These are phyloP conservation scores for Sarcophaga subvicina DNA, from an alignment of 2,888 invertebrate genomes.

Conservation along the genomic window DNA sequence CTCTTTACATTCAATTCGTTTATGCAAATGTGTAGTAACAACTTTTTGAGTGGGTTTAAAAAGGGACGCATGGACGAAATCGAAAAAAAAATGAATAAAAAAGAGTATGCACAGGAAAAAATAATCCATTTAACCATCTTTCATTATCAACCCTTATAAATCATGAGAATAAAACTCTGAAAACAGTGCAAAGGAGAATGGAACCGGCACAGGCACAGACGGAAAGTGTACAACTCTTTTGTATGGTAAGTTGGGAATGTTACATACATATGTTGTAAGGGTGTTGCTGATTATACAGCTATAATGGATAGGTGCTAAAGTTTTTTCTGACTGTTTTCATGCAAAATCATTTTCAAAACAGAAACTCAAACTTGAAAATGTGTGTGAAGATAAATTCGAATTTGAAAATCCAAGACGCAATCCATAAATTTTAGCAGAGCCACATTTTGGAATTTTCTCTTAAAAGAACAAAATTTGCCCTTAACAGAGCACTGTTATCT, in stretches of 20 bases:
- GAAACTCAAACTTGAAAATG: no score
- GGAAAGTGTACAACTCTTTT: slow-evolving; percentile 1
- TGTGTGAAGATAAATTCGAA: no score
- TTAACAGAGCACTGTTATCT: no score
- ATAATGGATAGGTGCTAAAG: slow-evolving; percentile 5
- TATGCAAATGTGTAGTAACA: slow-evolving; percentile 67
- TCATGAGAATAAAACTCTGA: slow-evolving; percentile 40
- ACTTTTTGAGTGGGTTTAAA: slow-evolving; percentile 32
- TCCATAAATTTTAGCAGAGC: no score
- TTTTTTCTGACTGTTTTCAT: neutral
- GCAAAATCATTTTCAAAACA: neutral
- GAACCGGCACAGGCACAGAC: neutral
- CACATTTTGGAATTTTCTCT: no score
- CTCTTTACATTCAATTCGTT: slow-evolving; percentile 20
- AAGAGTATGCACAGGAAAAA: slow-evolving; percentile 5
- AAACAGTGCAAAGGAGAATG: neutral
- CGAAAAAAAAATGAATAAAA: neutral
- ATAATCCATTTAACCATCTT: slow-evolving; percentile 62
- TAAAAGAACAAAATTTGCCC: no score
- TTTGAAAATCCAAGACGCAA: no score
- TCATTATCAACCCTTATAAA: slow-evolving; percentile 67
- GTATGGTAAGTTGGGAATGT: neutral
- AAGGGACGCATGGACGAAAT: neutral
- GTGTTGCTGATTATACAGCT: neutral
- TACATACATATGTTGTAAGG: neutral